Conservation (phyloP, 30 jellyfish, hydroid and myxozoan genomes). For the Rhopilema esculentum region DNA sequence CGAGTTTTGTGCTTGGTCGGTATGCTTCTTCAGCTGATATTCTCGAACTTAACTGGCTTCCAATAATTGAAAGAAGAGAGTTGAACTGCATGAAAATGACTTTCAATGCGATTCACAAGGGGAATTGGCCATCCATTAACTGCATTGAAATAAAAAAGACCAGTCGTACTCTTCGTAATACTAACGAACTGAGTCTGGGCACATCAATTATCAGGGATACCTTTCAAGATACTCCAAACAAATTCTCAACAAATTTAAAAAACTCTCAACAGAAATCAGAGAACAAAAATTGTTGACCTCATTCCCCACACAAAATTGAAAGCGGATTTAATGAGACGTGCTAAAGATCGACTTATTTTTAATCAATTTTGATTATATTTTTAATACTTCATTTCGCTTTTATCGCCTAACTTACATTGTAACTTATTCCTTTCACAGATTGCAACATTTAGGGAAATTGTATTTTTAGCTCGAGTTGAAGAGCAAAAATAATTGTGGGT, state of each 20-base stretch:
- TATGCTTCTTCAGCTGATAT: constrained; percentile 27
- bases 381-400: too few relatives aligned
- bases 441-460: too few relatives aligned
- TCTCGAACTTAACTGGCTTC: constrained; percentile 41
- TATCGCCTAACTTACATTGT: too few relatives aligned
- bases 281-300: too few relatives aligned
- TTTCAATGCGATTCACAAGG: constrained; percentile 42
- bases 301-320: too few relatives aligned
- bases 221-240: constrained; percentile 39
- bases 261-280: constrained; percentile 35
- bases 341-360: too few relatives aligned
- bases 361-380: too few relatives aligned
- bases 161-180: too few relatives aligned
- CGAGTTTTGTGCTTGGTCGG: constrained; percentile 51
- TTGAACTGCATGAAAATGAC: constrained; percentile 38
- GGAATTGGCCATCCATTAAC: constrained; percentile 54
- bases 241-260: constrained; percentile 22
- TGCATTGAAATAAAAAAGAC: constrained; percentile 42
- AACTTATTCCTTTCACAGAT: too few relatives aligned
- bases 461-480: too few relatives aligned
- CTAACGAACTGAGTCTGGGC: constrained; percentile 30
- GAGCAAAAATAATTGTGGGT: too few relatives aligned
- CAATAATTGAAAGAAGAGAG: constrained; percentile 53
- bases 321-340: too few relatives aligned
- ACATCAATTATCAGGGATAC: constrained; percentile 25